These are phyloP conservation scores for Reticulitermes speratus DNA, from an alignment of 1,140 invertebrate genomes.

Conservation along the genomic window DNA sequence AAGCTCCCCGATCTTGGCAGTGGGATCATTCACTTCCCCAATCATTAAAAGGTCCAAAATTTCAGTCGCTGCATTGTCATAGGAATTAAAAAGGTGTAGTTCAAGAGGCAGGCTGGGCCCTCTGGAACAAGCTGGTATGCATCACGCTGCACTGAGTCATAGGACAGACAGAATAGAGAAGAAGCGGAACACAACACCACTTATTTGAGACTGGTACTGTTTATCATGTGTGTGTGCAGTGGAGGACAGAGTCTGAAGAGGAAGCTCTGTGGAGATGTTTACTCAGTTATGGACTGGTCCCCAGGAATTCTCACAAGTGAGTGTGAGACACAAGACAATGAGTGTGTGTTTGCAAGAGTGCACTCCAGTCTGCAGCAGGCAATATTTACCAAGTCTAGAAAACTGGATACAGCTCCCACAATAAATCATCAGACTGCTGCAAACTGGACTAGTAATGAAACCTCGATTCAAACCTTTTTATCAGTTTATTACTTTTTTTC, in stretches of 20 bases:
- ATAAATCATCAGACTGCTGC: conserved; percentile 22
- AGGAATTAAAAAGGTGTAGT: neutral
- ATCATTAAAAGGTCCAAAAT: neutral
- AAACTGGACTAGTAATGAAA: neutral
- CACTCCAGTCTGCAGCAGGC: conserved; percentile 30
- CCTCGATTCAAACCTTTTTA: neutral
- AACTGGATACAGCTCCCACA: neutral
- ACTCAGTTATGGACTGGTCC: conserved; percentile 15
- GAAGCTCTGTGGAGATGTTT: conserved; percentile 32
- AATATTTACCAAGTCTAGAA: neutral
- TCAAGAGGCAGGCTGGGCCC: conserved; percentile 8
- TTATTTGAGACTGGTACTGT: conserved; percentile 20
- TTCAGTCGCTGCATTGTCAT: neutral
- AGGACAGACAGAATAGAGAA: conserved; percentile 30
- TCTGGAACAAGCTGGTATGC: conserved; percentile 4
- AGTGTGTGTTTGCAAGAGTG: conserved; percentile 24
- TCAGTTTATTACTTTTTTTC: neutral
- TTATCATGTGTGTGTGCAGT: conserved; percentile 29
- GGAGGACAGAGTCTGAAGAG: conserved; percentile 34
- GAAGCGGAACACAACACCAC: conserved; percentile 31
- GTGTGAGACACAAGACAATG: neutral
- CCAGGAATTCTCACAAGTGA: neutral
- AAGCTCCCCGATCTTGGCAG: neutral
- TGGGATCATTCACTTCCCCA: neutral
- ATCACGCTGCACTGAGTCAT: neutral